Percentiles rank a stretch among this genome's conserved stretches.
These are phyloP conservation scores for Squalus acanthias DNA, from an alignment of 2,797 vertebrate genomes.

Conservation along the genomic window DNA sequence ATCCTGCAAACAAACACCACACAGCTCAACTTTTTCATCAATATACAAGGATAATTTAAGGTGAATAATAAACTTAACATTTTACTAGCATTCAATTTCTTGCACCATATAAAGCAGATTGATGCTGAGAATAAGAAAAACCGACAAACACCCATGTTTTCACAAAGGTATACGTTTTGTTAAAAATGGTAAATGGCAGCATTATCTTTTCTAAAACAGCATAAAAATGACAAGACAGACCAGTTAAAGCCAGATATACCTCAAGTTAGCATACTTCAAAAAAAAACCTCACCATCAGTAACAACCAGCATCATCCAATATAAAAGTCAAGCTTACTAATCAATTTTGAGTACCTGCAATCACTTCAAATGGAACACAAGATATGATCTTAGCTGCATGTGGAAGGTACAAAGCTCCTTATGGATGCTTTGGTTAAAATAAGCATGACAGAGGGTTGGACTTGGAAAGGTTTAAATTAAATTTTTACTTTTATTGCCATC, in stretches of 20 bases:
- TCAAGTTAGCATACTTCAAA: neutral
- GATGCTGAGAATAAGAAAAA: neutral
- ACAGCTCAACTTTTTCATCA: neutral
- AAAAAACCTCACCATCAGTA: neutral
- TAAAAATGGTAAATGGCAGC: neutral
- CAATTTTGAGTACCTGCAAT: neutral
- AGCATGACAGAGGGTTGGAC: constrained; percentile 5
- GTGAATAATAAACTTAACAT: neutral
- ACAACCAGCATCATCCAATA: neutral
- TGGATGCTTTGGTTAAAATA: constrained; percentile 5
- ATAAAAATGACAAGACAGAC: neutral
- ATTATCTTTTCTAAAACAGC: neutral
- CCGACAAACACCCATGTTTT: neutral
- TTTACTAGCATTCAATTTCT: neutral
- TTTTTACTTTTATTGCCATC: constrained; percentile 28
- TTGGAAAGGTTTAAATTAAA: constrained; percentile 30
- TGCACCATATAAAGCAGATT: neutral
- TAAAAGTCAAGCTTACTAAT: neutral
- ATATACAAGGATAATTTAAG: constrained; percentile 3
- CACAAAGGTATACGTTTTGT: neutral
- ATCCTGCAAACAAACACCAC: neutral
- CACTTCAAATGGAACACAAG: neutral
- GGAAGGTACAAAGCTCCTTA: neutral
- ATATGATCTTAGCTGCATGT: neutral
- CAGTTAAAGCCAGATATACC: neutral